phyloP scores from a whole-genome alignment of 2,888 invertebrate genomes.

The Callinectes sapidus region DNA sequence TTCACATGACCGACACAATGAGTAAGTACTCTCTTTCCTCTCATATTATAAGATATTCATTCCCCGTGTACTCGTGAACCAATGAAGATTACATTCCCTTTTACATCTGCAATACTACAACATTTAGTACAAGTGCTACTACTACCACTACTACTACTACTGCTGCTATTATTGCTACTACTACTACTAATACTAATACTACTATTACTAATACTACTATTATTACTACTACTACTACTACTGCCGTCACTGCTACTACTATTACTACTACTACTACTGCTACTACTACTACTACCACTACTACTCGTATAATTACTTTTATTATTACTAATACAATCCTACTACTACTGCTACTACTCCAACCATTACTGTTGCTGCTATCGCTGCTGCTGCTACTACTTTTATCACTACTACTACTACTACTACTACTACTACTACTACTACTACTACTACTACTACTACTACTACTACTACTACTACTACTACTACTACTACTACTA shows the following conservation, averaged over 20 bases:
- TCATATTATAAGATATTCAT: background rate
- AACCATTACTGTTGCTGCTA: background rate
- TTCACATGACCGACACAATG: constrained; percentile 52
- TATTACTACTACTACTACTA: background rate
- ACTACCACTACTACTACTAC: background rate
- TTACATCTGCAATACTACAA: background rate
- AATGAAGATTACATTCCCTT: background rate
- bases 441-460: constrained; percentile 16
- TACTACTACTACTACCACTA: background rate
- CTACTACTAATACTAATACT: constrained; percentile 13
- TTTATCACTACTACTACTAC: background rate
- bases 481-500: background rate
- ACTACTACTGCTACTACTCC: too few species aligned
- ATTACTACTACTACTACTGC: background rate
- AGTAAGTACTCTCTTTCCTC: constrained; percentile 38
- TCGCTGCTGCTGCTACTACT: background rate
- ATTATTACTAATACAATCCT: too few species aligned
- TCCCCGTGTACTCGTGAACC: background rate
- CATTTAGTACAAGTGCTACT: background rate
- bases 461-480: background rate
- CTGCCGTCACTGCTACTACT: background rate
- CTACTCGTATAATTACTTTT: background rate
- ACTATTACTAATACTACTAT: background rate
- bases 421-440: background rate
- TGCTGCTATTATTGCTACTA: background rate